phyloP scores from a whole-genome alignment of 2,888 invertebrate species.

The Imbricaverruca yamaguchii region DNA sequence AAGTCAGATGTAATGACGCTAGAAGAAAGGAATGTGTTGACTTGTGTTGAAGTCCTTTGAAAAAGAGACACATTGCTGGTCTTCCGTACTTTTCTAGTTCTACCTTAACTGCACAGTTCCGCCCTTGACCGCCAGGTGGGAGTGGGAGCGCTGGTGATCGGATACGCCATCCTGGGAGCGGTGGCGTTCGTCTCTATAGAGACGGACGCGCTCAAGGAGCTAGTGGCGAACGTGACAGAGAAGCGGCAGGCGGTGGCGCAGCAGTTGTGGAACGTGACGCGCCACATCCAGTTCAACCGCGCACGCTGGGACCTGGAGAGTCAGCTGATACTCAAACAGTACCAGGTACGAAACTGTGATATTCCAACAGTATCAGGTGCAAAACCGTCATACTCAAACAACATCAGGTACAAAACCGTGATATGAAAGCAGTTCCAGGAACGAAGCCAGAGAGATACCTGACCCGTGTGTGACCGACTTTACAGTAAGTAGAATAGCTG shows the following conservation, averaged over 20 bases:
- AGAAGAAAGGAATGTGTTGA: no score
- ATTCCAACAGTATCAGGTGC: constrained; percentile 23
- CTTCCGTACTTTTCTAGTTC: no score
- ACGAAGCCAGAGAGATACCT: no score
- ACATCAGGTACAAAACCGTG: no score
- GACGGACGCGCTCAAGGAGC: constrained; percentile 46
- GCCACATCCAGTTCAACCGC: constrained; percentile 51
- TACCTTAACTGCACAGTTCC: no score
- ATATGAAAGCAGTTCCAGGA: no score
- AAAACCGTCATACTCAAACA: no score
- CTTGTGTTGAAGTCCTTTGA: no score
- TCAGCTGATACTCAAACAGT: constrained; percentile 34
- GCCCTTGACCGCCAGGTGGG: constrained; percentile 46
- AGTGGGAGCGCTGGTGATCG: constrained; percentile 76
- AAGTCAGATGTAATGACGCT: no score
- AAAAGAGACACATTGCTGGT: no score
- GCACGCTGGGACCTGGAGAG: constrained; percentile 33
- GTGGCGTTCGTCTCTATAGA: constrained; percentile 73
- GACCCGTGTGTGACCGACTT: no score
- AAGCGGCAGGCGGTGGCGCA: constrained; percentile 46
- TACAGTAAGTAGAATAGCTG: no score
- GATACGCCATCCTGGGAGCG: constrained; percentile 78
- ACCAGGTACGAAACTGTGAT: constrained; percentile 47
- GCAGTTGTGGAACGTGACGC: constrained; percentile 58
- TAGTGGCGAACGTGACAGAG: constrained; percentile 43